Conservation (phyloP, 2,888 invertebrate genomes). For the Zaprionus obscuricornis region DNA sequence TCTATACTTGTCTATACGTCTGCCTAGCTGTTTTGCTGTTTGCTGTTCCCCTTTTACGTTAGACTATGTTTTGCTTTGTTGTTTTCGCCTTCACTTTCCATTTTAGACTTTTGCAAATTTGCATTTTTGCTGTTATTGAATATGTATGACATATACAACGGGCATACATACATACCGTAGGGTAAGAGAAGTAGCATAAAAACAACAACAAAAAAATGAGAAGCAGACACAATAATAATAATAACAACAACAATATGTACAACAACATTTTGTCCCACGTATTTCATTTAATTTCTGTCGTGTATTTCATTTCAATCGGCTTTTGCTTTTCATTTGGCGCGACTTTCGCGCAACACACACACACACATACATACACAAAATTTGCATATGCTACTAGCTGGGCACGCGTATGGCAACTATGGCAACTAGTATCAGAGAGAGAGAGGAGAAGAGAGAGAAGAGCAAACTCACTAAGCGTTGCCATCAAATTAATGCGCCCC, state of each 20-base stretch:
- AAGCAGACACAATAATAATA: slow-evolving; percentile 19
- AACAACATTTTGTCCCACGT: slow-evolving; percentile 70
- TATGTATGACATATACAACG: slow-evolving; percentile 59
- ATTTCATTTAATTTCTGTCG: slow-evolving; percentile 72
- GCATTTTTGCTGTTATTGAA: slow-evolving; percentile 73
- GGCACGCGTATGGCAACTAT: slow-evolving; percentile 19
- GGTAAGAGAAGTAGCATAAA: slow-evolving; percentile 33
- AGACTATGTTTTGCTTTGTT: slow-evolving; percentile 19
- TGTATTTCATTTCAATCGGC: slow-evolving; percentile 75
- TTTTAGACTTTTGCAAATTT: slow-evolving; percentile 72
- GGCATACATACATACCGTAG: slow-evolving; percentile 10
- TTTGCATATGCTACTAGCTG: slow-evolving; percentile 63
- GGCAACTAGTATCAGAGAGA: slow-evolving; percentile 20
- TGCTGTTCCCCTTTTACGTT: background rate
- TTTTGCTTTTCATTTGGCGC: slow-evolving; percentile 66
- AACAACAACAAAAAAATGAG: slow-evolving; percentile 22
- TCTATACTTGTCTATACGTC: background rate
- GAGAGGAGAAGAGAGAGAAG: background rate
- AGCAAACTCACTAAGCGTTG: slow-evolving; percentile 41
- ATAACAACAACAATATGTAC: slow-evolving; percentile 24
- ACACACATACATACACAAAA: too few relatives aligned
- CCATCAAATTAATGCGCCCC: slow-evolving; percentile 66
- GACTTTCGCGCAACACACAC: slow-evolving; percentile 64
- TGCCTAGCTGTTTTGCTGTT: background rate
- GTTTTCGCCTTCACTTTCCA: slow-evolving; percentile 72